Evolutionary conservation across 2,888 invertebrate genomes (phyloP).

Genomic region (Athripsodes cinereus): DNA sequence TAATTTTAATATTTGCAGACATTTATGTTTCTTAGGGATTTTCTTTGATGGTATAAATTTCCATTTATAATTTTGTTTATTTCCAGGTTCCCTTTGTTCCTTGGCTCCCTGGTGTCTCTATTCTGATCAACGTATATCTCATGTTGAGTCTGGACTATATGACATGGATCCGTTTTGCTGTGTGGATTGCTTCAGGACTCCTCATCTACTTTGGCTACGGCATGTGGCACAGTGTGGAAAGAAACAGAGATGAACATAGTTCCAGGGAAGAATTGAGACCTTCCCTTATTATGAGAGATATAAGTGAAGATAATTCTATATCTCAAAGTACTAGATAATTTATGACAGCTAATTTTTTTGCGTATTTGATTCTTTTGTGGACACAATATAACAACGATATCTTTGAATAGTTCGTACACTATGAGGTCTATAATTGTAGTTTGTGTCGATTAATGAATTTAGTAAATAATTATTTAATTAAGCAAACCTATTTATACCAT

Average conservation of each 20-base stretch:
- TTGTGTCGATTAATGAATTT: too few relatives aligned
- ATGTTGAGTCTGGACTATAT: constrained; percentile 64
- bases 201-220: constrained; percentile 69
- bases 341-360: neutral
- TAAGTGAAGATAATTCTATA: constrained; percentile 18
- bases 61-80: neutral
- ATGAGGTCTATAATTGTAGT: too few relatives aligned
- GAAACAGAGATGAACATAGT: constrained; percentile 27
- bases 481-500: too few relatives aligned
- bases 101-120: constrained; percentile 73
- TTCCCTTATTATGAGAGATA: constrained; percentile 19
- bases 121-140: constrained; percentile 79
- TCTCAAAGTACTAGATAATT: neutral
- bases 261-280: constrained; percentile 4
- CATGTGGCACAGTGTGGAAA: constrained; percentile 59
- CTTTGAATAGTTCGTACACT: too few relatives aligned
- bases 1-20: neutral
- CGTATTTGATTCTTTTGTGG: neutral
- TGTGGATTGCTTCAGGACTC: constrained; percentile 76
- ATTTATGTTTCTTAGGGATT: neutral
- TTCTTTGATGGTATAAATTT: too few relatives aligned
- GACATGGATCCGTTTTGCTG: constrained; percentile 79
- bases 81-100: constrained; percentile 78
- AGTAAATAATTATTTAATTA: too few relatives aligned
- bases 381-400: too few relatives aligned